Percentiles rank a stretch among this genome's conserved stretches.
These are phyloP conservation scores for Phrynocephalus vlangalii DNA, from an alignment of 2,797 vertebrate species.

Conservation along the genomic window DNA sequence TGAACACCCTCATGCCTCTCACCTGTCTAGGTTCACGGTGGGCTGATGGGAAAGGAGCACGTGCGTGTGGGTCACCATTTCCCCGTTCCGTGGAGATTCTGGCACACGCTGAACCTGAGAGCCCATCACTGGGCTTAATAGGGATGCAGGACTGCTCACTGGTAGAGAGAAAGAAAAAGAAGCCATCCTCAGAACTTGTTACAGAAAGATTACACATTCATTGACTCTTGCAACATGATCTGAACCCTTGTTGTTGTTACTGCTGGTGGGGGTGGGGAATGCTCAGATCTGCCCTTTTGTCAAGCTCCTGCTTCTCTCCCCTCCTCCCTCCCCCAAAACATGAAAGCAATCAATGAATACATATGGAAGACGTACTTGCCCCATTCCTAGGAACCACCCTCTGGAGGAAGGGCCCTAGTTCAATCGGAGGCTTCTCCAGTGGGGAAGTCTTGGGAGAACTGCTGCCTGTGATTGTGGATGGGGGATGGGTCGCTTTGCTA, in stretches of 20 bases:
- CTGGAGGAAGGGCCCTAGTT: not conserved
- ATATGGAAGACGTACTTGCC: not conserved
- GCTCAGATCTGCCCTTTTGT: not conserved
- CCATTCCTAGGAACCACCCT: not conserved
- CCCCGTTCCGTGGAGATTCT: constrained; percentile 59
- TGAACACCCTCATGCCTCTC: constrained; percentile 18
- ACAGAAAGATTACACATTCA: not conserved
- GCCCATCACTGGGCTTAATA: constrained; percentile 54
- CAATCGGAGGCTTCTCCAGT: not conserved
- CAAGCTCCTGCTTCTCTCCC: not conserved
- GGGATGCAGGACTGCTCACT: constrained; percentile 42
- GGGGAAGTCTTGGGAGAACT: too few species aligned
- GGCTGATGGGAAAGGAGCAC: constrained; percentile 62
- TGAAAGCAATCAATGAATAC: too few species aligned
- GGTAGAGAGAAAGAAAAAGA: constrained; percentile 26
- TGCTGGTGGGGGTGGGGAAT: not conserved
- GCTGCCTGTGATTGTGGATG: not conserved
- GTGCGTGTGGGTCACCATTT: constrained; percentile 33
- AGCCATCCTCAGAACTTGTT: constrained; percentile 28
- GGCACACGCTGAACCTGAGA: constrained; percentile 67
- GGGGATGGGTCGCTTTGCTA: too few species aligned
- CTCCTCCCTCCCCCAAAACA: too few species aligned
- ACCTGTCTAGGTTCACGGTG: constrained; percentile 81
- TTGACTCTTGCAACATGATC: not conserved
- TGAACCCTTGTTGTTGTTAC: not conserved